Percentiles rank a stretch among this genome's conserved stretches.
These are phyloP conservation scores for Xestia xanthographa DNA, from an alignment of 2,888 invertebrate species.

Conservation along the genomic window DNA sequence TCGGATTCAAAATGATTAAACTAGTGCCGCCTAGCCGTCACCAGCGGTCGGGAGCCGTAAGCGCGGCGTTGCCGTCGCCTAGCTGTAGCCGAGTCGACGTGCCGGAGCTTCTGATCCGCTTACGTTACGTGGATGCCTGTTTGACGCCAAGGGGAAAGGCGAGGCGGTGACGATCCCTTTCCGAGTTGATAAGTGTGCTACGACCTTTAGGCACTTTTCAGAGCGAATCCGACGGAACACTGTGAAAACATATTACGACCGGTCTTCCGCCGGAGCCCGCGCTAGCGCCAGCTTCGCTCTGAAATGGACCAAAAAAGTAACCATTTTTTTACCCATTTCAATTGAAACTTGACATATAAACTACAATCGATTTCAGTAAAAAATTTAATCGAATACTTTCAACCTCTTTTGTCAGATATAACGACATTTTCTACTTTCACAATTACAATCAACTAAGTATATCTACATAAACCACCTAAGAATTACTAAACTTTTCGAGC, in stretches of 20 bases:
- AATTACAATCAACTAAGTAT: conserved; percentile 12
- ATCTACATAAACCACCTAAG: conserved; percentile 11
- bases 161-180: too few relatives aligned
- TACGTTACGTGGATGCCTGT: too few relatives aligned
- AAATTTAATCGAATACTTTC: conserved; percentile 4
- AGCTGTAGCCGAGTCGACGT: too few relatives aligned
- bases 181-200: too few relatives aligned
- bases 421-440: not conserved
- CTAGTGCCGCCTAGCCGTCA: too few relatives aligned
- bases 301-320: not conserved
- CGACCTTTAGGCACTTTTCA: not conserved
- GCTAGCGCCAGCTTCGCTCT: not conserved
- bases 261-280: not conserved
- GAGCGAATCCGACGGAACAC: not conserved
- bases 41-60: too few relatives aligned
- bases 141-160: too few relatives aligned
- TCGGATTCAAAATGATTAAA: too few relatives aligned
- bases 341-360: not conserved
- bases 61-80: too few relatives aligned
- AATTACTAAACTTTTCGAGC: conserved; percentile 28
- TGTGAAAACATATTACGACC: not conserved
- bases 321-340: not conserved
- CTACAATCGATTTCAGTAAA: not conserved
- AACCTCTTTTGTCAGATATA: not conserved
- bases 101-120: too few relatives aligned